phyloP scores from a whole-genome alignment of 2,113 vertebrate species.

The Rhadina sibilatrix region DNA sequence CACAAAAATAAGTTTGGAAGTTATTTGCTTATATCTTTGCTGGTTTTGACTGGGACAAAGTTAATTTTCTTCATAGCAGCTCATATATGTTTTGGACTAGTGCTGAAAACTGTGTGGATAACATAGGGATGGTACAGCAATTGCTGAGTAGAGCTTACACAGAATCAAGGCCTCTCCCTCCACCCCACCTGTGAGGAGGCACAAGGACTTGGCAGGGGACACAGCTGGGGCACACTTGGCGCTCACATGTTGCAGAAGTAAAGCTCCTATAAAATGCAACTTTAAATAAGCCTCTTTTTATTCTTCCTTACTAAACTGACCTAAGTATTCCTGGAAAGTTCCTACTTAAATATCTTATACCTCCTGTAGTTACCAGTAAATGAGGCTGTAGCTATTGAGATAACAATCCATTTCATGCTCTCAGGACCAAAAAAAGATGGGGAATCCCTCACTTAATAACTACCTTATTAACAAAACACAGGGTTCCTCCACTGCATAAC shows the following conservation, averaged over 20 bases:
- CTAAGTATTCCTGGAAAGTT: neutral
- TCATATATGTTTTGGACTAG: neutral
- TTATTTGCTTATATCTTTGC: neutral
- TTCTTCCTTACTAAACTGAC: neutral
- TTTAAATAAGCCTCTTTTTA: neutral
- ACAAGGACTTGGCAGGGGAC: neutral
- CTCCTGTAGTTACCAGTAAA: neutral
- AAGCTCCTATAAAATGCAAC: neutral
- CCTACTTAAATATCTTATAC: neutral
- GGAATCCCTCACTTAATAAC: neutral
- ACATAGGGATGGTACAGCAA: neutral
- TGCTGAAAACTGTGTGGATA: neutral
- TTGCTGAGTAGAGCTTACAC: neutral
- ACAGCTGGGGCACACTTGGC: too few species aligned
- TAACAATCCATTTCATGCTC: neutral
- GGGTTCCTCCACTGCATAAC: neutral
- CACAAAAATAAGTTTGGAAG: neutral
- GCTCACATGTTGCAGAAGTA: neutral
- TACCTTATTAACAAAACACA: neutral
- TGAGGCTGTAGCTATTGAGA: neutral
- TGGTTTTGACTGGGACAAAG: neutral
- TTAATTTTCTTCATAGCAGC: neutral
- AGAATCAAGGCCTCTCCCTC: neutral
- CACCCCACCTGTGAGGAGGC: neutral
- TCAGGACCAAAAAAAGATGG: neutral